These are phyloP conservation scores for Drosophila kurseongensis DNA, from an alignment of 1,140 invertebrate species.

Conservation along the genomic window DNA sequence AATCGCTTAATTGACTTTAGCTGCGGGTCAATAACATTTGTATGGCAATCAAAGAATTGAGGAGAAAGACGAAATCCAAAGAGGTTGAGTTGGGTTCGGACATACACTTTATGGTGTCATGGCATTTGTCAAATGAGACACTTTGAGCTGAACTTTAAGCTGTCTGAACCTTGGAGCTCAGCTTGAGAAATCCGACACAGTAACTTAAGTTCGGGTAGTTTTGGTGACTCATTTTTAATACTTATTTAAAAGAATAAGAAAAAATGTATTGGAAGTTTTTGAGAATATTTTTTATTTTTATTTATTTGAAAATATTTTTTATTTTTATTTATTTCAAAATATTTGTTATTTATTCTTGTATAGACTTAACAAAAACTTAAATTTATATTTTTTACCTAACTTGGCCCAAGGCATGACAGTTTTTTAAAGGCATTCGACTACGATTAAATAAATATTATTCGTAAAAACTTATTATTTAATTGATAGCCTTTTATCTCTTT, in stretches of 20 bases:
- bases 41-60: neutral
- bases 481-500: neutral
- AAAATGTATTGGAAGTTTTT: neutral
- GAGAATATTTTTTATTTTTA: no score
- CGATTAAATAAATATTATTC: neutral
- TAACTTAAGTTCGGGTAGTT: slow-evolving; percentile 3
- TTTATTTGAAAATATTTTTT: no score
- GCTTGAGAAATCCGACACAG: slow-evolving; percentile 19
- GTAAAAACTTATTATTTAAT: slow-evolving; percentile 19
- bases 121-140: slow-evolving; percentile 50
- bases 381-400: no score
- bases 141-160: slow-evolving; percentile 25
- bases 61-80: slow-evolving; percentile 4
- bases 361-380: no score
- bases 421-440: no score
- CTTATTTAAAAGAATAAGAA: neutral
- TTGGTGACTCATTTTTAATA: slow-evolving; percentile 7
- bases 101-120: slow-evolving; percentile 42
- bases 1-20: slow-evolving; percentile 57
- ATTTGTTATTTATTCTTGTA: no score
- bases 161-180: neutral
- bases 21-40: slow-evolving; percentile 66
- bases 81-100: slow-evolving; percentile 38
- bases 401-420: no score
- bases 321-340: no score